Base-by-base conservation (phyloP, 2,888 invertebrate genomes). In the Dilophus febrilis region DNA sequence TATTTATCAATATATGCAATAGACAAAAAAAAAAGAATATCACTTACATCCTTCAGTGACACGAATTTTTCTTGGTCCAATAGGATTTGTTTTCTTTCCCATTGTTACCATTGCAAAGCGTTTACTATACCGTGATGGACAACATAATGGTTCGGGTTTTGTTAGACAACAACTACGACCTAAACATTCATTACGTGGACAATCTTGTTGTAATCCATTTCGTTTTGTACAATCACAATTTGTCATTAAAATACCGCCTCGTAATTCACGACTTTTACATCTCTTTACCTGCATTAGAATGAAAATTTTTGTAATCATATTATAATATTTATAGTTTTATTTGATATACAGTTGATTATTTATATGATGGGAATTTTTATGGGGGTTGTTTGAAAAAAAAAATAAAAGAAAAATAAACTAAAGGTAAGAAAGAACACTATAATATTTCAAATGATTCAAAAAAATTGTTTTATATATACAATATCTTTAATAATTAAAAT, bases 201-300 rank as follows among this genome's bases (percentile, higher is more conserved):
- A 74, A 44, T 71, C 67, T 41, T 72, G 67, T 51, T 74, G 73
- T 17, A 73, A 56, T 6, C 74, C 73, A 47, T 73, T 71, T 10
- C 66, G 58, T 50, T 65, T 67, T 44, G 68, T 64, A 51, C 73
- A 74, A 33, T 70, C 67, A 47, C 73, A 74, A 29, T 67, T 68
- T 11, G 64, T 61, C 44, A 68, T 67, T 46, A 73, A 58, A 40
- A 67, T 59, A 29, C 71, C 61, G 29, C 57, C 62, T 4, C 66
- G 59, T 31, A 73, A 50, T 51, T 74, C 74, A 7, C 68, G 61
- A 27, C 70, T 71, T 47, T 64, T 67, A 29, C 68, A 64, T 34
- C 53, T 52, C 44, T 49, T 57, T 37, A 17, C n/a, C 35, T 27
- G 38, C 18, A 11, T 3, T n/a, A 35, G 22, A 8, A 22, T 4